Evolutionary conservation across 2,113 vertebrate species (phyloP).

Genomic region (Empidonax traillii): DNA sequence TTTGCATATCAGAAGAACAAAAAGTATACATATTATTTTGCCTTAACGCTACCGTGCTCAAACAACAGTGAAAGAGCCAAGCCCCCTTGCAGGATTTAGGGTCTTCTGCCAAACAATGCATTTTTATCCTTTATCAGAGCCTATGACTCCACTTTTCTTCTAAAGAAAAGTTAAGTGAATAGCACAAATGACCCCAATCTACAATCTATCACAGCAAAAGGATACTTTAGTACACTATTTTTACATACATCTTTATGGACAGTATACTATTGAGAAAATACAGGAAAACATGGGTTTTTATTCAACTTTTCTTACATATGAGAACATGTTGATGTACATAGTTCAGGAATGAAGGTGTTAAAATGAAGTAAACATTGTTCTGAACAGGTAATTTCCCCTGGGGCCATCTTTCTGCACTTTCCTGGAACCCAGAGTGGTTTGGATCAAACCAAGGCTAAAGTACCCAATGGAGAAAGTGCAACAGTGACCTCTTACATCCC

Average conservation of each 20-base stretch:
- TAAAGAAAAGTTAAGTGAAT: background rate
- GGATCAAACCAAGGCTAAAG: background rate
- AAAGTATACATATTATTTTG: fast-evolving
- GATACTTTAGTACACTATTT: background rate
- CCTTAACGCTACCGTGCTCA: background rate
- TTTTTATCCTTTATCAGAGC: background rate
- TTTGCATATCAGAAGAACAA: background rate
- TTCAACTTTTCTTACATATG: background rate
- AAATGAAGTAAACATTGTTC: background rate
- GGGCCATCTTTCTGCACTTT: background rate
- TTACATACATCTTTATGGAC: background rate
- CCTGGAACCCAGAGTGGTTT: background rate
- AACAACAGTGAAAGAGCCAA: background rate
- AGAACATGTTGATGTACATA: background rate
- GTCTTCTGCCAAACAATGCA: background rate
- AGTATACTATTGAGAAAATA: background rate
- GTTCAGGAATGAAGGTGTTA: background rate
- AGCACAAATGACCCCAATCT: background rate
- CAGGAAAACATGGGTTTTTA: background rate
- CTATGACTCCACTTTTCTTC: background rate
- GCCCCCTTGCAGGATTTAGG: fast-evolving
- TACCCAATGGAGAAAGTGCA: background rate
- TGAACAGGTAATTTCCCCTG: background rate
- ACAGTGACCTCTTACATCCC: background rate
- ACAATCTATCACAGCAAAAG: background rate